Conservation (phyloP, 37 sponge, comb jelly and placozoan species). For the Beroe ovata region DNA sequence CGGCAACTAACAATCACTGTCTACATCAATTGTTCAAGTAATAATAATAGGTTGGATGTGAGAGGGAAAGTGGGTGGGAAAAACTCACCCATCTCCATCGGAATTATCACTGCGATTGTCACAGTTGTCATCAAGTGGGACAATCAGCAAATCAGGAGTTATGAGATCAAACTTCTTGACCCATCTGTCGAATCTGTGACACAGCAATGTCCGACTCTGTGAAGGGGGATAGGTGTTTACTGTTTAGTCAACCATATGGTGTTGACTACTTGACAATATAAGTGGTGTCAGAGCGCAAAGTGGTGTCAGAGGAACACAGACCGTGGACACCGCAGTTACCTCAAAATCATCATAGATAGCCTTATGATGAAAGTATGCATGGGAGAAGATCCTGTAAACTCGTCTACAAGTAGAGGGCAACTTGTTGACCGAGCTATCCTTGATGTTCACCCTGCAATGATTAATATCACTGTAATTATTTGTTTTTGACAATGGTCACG, state of each 20-base stretch:
- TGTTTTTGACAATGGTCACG: no score
- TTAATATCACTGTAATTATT: no score
- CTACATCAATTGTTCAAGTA: no score
- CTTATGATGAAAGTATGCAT: conserved; percentile 94
- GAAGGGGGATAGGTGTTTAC: not conserved
- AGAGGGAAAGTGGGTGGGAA: not conserved
- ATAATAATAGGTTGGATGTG: not conserved
- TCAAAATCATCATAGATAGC: conserved; percentile 87
- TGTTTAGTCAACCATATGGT: no score
- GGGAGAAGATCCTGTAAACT: conserved; percentile 94
- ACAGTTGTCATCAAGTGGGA: conserved; percentile 71
- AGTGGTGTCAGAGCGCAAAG: no score
- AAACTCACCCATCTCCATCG: conserved; percentile 46
- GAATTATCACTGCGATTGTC: conserved; percentile 45
- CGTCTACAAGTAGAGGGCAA: conserved; percentile 85
- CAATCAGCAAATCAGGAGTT: conserved; percentile 82
- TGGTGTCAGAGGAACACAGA: no score
- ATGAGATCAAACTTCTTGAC: conserved; percentile 89
- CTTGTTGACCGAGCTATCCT: conserved; percentile 81
- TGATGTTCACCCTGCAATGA: conserved; percentile 74
- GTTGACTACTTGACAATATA: no score
- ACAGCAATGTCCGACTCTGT: conserved; percentile 79
- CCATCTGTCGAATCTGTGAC: conserved; percentile 85
- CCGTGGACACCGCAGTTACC: no score
- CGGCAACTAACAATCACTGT: no score